Percentiles rank a stretch among this genome's conserved stretches.
Evolutionary conservation across 2,888 invertebrate genomes (phyloP).

Genomic region (Troides oblongomaculatus): DNA sequence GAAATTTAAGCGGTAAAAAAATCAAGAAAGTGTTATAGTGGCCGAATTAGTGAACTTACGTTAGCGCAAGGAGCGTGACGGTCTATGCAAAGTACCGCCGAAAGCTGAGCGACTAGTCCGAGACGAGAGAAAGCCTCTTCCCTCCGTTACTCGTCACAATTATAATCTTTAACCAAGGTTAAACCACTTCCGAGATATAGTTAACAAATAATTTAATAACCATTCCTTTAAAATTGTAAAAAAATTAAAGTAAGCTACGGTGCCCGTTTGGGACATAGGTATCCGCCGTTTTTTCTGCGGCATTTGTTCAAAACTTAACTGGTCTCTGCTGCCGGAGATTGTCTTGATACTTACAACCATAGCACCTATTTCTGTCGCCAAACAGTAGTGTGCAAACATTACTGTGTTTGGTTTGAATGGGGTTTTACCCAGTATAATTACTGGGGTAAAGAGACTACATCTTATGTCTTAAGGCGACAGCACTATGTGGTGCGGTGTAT

Average conservation of each 20-base stretch:
- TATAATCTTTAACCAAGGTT: conserved; percentile 16
- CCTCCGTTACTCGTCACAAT: conserved; percentile 42
- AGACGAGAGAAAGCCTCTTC: conserved; percentile 70
- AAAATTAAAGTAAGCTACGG: not conserved
- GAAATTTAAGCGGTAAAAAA: conserved; percentile 13
- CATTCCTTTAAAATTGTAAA: not conserved
- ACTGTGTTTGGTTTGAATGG: too few relatives aligned
- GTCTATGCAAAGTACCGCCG: conserved; percentile 39
- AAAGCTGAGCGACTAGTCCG: conserved; percentile 57
- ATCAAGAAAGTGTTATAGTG: conserved; percentile 41
- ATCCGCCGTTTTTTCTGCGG: too few relatives aligned
- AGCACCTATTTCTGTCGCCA: too few relatives aligned
- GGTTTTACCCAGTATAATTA: too few relatives aligned
- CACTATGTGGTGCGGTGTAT: too few relatives aligned
- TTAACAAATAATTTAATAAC: not conserved
- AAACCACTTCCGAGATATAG: not conserved
- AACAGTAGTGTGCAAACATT: too few relatives aligned
- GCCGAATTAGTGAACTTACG: conserved; percentile 39
- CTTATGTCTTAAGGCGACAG: too few relatives aligned
- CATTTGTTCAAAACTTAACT: too few relatives aligned
- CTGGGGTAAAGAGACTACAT: too few relatives aligned
- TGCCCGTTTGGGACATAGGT: not conserved
- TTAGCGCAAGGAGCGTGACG: conserved; percentile 41
- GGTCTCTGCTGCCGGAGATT: too few relatives aligned
- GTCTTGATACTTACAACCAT: too few relatives aligned